These are phyloP conservation scores for Sebastolobus alascanus DNA, from an alignment of 2,797 vertebrate genomes.

Conservation along the genomic window DNA sequence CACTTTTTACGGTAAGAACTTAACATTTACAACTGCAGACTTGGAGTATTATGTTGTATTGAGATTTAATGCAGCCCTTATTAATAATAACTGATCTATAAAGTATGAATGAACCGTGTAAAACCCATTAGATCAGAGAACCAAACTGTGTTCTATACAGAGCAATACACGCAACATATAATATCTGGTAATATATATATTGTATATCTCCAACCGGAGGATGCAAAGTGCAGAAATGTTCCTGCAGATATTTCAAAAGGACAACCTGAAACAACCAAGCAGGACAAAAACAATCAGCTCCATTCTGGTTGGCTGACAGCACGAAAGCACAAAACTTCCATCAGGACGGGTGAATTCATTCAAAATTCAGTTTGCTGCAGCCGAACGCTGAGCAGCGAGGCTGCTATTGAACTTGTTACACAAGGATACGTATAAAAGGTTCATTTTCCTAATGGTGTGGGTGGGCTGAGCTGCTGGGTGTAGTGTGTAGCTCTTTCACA, in stretches of 20 bases:
- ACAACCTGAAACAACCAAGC: slow-evolving; percentile 2
- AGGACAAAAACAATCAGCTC: slow-evolving; percentile 36
- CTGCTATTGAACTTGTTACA: slow-evolving; percentile 27
- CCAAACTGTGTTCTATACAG: neutral
- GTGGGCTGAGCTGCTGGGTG: slow-evolving; percentile 19
- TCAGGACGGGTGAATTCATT: slow-evolving; percentile 26
- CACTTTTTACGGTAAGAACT: neutral
- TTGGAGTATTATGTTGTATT: neutral
- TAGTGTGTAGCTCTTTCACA: slow-evolving; percentile 1
- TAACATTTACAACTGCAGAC: neutral
- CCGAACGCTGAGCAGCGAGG: neutral
- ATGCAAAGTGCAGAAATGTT: slow-evolving; percentile 20
- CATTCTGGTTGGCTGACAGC: slow-evolving; percentile 20
- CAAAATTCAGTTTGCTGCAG: slow-evolving; percentile 23
- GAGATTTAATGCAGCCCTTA: neutral
- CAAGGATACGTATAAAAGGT: slow-evolving; percentile 6
- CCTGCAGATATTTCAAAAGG: neutral
- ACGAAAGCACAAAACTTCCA: neutral
- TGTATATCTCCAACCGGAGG: no score
- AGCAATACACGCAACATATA: neutral
- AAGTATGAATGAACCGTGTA: neutral
- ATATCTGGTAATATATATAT: neutral
- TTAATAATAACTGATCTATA: neutral
- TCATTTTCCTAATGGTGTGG: slow-evolving; percentile 37
- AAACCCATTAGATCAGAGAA: neutral